Conservation (phyloP, 2,888 invertebrate species). For the Clanis bilineata region DNA sequence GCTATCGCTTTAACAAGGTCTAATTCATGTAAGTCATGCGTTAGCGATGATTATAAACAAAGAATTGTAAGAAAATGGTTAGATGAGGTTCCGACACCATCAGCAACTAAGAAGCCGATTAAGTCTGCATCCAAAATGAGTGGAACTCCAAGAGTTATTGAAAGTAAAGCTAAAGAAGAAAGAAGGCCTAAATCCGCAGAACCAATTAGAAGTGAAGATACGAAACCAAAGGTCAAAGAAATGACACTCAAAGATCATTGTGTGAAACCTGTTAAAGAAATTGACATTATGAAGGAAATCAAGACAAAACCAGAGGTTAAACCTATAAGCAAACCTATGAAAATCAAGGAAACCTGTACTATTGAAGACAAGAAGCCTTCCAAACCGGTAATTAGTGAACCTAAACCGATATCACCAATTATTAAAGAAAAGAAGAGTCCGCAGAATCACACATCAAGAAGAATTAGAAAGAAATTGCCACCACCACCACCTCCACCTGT, state of each 20-base stretch:
- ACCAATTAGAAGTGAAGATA: slow-evolving; percentile 29
- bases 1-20: slow-evolving; percentile 61
- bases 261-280: slow-evolving; percentile 17
- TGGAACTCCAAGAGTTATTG: slow-evolving; percentile 64
- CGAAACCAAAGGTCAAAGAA: slow-evolving; percentile 25
- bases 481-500: slow-evolving; percentile 71
- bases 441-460: slow-evolving; percentile 57
- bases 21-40: slow-evolving; percentile 81
- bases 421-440: slow-evolving; percentile 54
- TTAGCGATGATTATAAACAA: slow-evolving; percentile 86
- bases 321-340: slow-evolving; percentile 19
- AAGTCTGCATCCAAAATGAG: slow-evolving; percentile 71
- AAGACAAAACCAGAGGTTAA: slow-evolving; percentile 24
- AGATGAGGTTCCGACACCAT: slow-evolving; percentile 84
- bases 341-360: not conserved
- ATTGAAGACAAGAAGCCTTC: slow-evolving; percentile 20
- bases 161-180: slow-evolving; percentile 51
- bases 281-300: not conserved
- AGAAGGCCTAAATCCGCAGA: slow-evolving; percentile 37
- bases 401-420: slow-evolving; percentile 28
- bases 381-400: slow-evolving; percentile 22
- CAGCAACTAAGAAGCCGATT: slow-evolving; percentile 41
- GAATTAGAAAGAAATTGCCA: slow-evolving; percentile 68
- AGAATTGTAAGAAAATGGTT: slow-evolving; percentile 90
- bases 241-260: slow-evolving; percentile 9